phyloP scores from a whole-genome alignment of 2,888 invertebrate species.

The Aproaerema taeniolella region DNA sequence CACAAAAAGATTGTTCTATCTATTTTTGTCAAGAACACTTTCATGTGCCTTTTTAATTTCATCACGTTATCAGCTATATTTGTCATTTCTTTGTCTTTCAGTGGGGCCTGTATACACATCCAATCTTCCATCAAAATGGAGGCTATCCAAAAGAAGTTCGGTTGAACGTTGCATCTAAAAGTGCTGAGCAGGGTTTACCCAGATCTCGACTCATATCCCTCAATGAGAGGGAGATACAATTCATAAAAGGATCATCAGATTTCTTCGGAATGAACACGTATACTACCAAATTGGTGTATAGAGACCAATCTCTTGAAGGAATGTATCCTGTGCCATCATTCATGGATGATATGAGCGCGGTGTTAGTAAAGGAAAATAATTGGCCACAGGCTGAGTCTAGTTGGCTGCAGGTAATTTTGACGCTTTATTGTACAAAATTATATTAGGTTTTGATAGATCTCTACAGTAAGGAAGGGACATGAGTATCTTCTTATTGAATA shows the following conservation, averaged over 20 bases:
- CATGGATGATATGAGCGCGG: slow-evolving; percentile 48
- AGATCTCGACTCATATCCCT: slow-evolving; percentile 77
- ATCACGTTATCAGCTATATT: too few species aligned
- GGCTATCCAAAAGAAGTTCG: slow-evolving; percentile 80
- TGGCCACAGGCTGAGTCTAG: slow-evolving; percentile 44
- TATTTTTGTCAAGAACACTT: neutral
- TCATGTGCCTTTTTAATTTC: neutral
- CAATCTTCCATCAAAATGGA: slow-evolving; percentile 71
- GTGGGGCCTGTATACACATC: slow-evolving; percentile 63
- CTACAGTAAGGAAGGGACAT: neutral
- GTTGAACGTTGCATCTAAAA: slow-evolving; percentile 69
- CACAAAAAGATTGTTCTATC: too few species aligned
- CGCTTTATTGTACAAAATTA: neutral
- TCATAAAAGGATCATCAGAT: slow-evolving; percentile 79
- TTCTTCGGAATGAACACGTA: slow-evolving; percentile 83
- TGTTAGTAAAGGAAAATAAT: slow-evolving; percentile 37
- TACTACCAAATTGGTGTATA: slow-evolving; percentile 63
- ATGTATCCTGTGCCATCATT: slow-evolving; percentile 53
- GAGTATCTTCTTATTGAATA: neutral
- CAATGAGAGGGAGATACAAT: slow-evolving; percentile 72
- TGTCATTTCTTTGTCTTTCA: slow-evolving; percentile 34
- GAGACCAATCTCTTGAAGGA: slow-evolving; percentile 49
- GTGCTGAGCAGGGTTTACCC: slow-evolving; percentile 73
- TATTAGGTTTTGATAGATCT: neutral
- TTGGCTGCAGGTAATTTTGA: slow-evolving; percentile 46